Percentiles rank a stretch among this genome's conserved stretches.
Conservation (phyloP, 2,888 invertebrate species). For the Tiliacea citrago region DNA sequence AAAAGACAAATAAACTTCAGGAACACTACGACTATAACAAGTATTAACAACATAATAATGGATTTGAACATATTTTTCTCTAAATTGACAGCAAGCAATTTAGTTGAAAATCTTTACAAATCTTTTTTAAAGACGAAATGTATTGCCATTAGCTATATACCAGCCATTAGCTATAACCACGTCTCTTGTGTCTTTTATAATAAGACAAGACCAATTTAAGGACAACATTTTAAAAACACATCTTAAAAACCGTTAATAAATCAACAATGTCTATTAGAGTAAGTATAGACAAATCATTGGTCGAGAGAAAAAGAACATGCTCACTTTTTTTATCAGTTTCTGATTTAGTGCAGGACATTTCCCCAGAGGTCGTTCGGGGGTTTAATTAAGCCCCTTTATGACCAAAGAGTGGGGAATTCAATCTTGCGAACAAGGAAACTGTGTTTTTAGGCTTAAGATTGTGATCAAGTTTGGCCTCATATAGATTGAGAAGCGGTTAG, state of each 20-base stretch:
- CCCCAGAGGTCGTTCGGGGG: slow-evolving; percentile 36
- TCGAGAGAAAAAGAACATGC: slow-evolving; percentile 7
- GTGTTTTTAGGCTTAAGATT: slow-evolving; percentile 55
- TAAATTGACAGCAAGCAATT: slow-evolving; percentile 1
- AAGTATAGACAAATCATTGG: not conserved
- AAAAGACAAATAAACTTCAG: not conserved
- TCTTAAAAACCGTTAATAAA: not conserved
- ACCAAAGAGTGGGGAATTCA: slow-evolving; percentile 56
- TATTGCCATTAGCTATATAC: not conserved
- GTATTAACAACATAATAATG: not conserved
- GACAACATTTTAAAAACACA: not conserved
- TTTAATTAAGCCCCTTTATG: slow-evolving; percentile 66
- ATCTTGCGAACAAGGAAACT: slow-evolving; percentile 53
- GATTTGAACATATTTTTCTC: not conserved
- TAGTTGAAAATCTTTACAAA: not conserved
- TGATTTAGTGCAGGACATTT: slow-evolving; percentile 45
- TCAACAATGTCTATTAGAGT: not conserved
- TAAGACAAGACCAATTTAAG: slow-evolving; percentile 16
- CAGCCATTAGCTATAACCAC: not conserved
- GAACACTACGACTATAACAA: not conserved
- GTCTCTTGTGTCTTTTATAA: slow-evolving; percentile 17
- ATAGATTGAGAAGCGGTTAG: slow-evolving; percentile 29
- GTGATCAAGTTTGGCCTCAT: slow-evolving; percentile 45
- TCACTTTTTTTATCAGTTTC: slow-evolving; percentile 36
- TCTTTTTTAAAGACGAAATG: not conserved